phyloP scores from a whole-genome alignment of 2,113 vertebrate genomes.

The Anolis carolinensis region DNA sequence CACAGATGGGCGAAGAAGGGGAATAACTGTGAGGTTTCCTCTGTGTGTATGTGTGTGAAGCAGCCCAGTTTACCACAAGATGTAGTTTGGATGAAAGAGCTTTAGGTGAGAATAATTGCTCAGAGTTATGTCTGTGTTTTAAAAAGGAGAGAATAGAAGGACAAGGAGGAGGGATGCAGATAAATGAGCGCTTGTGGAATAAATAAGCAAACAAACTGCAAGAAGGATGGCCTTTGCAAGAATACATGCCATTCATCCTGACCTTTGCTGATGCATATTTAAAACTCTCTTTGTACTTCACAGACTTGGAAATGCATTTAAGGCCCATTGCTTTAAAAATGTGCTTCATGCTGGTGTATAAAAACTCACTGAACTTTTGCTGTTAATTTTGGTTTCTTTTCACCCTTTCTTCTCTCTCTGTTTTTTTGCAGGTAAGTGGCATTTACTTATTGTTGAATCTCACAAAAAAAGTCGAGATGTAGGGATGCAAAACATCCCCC shows the following conservation, averaged over 20 bases:
- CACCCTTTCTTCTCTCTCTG: background rate
- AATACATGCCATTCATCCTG: constrained; percentile 44
- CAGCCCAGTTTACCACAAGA: background rate
- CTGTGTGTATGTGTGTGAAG: background rate
- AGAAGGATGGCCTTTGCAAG: constrained; percentile 39
- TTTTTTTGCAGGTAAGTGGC: constrained; percentile 76
- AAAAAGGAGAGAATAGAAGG: background rate
- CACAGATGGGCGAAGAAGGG: background rate
- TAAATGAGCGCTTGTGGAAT: constrained; percentile 30
- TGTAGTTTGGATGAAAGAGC: background rate
- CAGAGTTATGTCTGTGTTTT: background rate
- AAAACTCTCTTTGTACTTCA: constrained; percentile 46
- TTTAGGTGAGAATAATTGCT: background rate
- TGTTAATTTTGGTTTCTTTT: constrained; percentile 31
- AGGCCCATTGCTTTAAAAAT: constrained; percentile 52
- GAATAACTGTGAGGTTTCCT: background rate
- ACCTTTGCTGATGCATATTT: constrained; percentile 60
- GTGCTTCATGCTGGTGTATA: background rate
- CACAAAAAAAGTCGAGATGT: constrained; percentile 44
- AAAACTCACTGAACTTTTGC: constrained; percentile 54
- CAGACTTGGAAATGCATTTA: constrained; percentile 44
- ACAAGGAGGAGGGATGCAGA: background rate
- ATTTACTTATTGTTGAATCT: constrained; percentile 68
- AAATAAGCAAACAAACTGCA: constrained; percentile 44
- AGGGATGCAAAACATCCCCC: constrained; percentile 53